These are phyloP conservation scores for Drosophila ercepeae DNA, from an alignment of 1,140 invertebrate genomes.

Conservation along the genomic window DNA sequence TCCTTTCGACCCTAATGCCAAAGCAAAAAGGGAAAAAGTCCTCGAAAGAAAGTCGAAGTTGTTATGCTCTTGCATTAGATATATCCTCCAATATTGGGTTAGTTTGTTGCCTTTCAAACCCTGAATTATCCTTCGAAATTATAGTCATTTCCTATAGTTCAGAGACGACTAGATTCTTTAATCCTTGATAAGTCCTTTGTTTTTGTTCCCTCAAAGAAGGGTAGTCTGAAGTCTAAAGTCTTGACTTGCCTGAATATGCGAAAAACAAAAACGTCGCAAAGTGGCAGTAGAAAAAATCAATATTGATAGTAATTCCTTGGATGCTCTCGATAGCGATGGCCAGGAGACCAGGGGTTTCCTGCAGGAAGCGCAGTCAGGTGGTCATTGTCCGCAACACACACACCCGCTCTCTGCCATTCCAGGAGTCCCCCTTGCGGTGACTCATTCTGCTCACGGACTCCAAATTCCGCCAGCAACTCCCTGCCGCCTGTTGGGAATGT, in stretches of 20 bases:
- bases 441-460: slow-evolving; percentile 44
- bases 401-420: not conserved
- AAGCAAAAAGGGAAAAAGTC: slow-evolving; percentile 33
- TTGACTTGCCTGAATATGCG: slow-evolving; percentile 59
- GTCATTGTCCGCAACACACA: slow-evolving; percentile 60
- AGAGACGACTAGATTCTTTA: no score
- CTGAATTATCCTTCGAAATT: no score
- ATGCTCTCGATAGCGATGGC: slow-evolving; percentile 20
- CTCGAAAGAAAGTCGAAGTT: not conserved
- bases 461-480: slow-evolving; percentile 27
- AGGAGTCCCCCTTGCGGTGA: slow-evolving; percentile 26
- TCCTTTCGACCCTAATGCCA: slow-evolving; percentile 39
- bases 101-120: no score
- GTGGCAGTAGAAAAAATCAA: slow-evolving; percentile 60
- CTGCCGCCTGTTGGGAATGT: slow-evolving; percentile 9
- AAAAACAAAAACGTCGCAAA: slow-evolving; percentile 50
- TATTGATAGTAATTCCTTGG: slow-evolving; percentile 59
- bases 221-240: no score
- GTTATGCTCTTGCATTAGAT: not conserved
- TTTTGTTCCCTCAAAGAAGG: no score
- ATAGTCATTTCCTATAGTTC: no score
- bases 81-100: no score
- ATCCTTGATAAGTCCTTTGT: not conserved
- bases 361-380: slow-evolving; percentile 64
- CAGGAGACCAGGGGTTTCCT: slow-evolving; percentile 17